These are phyloP conservation scores for Echeneis naucrates DNA, from an alignment of 2,797 vertebrate species.

Conservation along the genomic window DNA sequence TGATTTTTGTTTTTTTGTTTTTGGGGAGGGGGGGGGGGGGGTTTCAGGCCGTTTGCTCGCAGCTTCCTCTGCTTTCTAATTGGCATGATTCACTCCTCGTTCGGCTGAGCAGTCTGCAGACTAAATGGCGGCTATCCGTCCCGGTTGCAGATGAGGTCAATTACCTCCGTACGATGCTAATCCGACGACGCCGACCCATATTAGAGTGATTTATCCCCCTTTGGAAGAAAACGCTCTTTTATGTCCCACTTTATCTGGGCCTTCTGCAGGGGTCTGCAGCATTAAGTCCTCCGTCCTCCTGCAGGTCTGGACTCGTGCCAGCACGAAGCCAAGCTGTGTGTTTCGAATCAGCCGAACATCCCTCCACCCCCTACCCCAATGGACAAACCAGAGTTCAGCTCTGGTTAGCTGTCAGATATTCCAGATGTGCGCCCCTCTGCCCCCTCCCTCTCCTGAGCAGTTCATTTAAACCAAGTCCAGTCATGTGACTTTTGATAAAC, in stretches of 20 bases:
- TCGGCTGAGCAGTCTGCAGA: conserved; percentile 36
- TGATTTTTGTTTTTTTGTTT: too few relatives aligned
- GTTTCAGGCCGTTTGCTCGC: conserved; percentile 42
- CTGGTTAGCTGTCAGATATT: conserved; percentile 50
- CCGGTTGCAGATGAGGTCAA: conserved; percentile 70
- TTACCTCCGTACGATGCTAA: conserved; percentile 65
- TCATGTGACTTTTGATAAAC: conserved; percentile 57
- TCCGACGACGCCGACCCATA: conserved; percentile 50
- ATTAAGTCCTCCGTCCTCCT: conserved; percentile 33
- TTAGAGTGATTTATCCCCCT: conserved; percentile 67
- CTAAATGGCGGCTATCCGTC: conserved; percentile 68
- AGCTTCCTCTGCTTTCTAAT: conserved; percentile 65
- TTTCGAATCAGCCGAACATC: conserved; percentile 56
- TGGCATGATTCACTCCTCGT: conserved; percentile 73
- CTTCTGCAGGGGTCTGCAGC: conserved; percentile 51
- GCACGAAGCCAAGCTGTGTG: conserved; percentile 40
- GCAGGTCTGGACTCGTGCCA: conserved; percentile 49
- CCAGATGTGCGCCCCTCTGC: conserved; percentile 58
- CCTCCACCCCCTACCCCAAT: conserved; percentile 21
- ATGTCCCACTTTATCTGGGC: conserved; percentile 61
- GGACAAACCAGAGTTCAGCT: conserved; percentile 57
- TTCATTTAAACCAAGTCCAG: conserved; percentile 23
- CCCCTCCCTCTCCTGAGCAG: conserved; percentile 38
- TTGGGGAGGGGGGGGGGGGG: too few relatives aligned
- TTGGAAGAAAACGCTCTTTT: conserved; percentile 60